A percentile compares a stretch with the other conserved stretches of the same genome.
Evolutionary conservation across 2,888 invertebrate genomes (phyloP).

Genomic region (Tortricodes alternella): DNA sequence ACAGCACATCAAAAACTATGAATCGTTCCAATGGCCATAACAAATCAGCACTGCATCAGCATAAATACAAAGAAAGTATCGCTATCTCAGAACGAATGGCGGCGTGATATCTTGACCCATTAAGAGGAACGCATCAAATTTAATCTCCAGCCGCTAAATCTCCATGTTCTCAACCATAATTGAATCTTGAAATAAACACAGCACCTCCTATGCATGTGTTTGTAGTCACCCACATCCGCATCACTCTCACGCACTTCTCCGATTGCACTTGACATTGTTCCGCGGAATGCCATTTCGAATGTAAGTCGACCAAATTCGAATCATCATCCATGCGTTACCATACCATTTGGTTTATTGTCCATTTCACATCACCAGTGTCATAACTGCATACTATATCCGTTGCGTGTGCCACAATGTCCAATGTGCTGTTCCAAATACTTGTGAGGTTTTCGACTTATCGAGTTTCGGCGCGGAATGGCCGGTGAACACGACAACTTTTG

Average conservation of each 20-base stretch:
- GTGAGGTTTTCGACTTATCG: conserved; percentile 45
- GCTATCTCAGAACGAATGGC: conserved; percentile 29
- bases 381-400: conserved; percentile 23
- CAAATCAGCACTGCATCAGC: conserved; percentile 20
- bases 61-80: conserved; percentile 28
- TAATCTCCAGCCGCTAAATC: conserved; percentile 26
- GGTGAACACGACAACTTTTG: conserved; percentile 23
- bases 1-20: conserved; percentile 24
- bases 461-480: conserved; percentile 21
- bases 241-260: conserved; percentile 43
- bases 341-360: conserved; percentile 26
- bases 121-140: conserved; percentile 27
- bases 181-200: conserved; percentile 27
- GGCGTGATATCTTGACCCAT: conserved; percentile 30
- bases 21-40: conserved; percentile 16
- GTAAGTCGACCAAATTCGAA: conserved; percentile 22
- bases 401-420: conserved; percentile 15
- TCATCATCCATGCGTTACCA: conserved; percentile 12
- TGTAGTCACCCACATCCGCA: conserved; percentile 41
- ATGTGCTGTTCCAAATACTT: conserved; percentile 48
- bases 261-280: conserved; percentile 51
- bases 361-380: conserved; percentile 36
- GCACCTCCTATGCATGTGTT: conserved; percentile 21
- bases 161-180: conserved; percentile 27
- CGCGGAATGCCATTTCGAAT: conserved; percentile 33